Base-by-base conservation (phyloP, 2,113 vertebrate genomes). In the Capreolus pygargus region DNA sequence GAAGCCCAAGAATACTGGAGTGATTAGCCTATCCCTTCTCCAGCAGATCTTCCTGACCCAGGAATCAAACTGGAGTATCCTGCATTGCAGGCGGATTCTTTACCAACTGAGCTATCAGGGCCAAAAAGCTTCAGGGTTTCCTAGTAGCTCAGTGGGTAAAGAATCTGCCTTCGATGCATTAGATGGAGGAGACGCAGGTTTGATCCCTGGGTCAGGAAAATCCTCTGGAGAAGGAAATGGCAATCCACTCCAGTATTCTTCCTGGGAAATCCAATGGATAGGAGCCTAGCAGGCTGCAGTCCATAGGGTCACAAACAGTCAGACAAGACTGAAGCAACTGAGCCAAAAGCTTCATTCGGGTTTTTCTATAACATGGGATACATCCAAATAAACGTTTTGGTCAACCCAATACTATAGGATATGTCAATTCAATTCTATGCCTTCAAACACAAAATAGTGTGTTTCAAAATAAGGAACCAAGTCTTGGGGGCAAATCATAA, bases 181-280 rank as follows among this genome's bases (percentile, higher is more conserved):
- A 70, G n/a, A 39, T 0, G 19, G 17, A 21, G 64, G 64, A 36
- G n/a, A 36, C 0, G 19, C 19, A 39, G 64, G n/a, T 70, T 70
- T 70, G 67, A 70, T 39, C n/a, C 67, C 67, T 36, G 67, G 17
- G 67, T 70, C 67, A 70, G 19, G 67, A 70, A 70, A 70, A 23
- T 36, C 5, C 67, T 19, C 19, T 70, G 67, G 67, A 39, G 67
- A 70, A 70, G 67, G 19, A 70, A 70, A 39, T 70, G n/a, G 5
- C 67, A 39, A 70, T 39, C 67, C 10, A 70, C 36, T 39, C 19
- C 67, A 70, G n/a, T 70, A 39, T 70, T 39, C 67, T 70, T 70
- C 67, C 67, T 70, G n/a, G 19, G 19, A 70, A 70, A 39, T 39
- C 67, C n/a, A n/a, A 70, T 39, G n/a, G n/a, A 39, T 23, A 39